These are phyloP conservation scores for Penaeus monodon DNA, from an alignment of 2,888 invertebrate genomes.

Conservation along the genomic window DNA sequence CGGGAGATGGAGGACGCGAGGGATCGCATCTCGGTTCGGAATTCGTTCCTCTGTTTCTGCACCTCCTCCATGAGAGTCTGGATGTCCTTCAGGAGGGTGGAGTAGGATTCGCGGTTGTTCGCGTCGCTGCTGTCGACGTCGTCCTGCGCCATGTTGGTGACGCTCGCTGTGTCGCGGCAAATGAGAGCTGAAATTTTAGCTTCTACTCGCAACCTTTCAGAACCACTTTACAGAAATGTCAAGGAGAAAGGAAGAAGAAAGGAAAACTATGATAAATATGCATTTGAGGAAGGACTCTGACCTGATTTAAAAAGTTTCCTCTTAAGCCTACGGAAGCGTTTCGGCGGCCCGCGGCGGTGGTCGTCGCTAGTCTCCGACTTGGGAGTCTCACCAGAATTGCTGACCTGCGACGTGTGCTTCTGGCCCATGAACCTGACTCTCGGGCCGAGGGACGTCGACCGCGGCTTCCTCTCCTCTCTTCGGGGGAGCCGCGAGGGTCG, in stretches of 20 bases:
- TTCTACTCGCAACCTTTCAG: not conserved
- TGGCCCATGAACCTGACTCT: constrained; percentile 44
- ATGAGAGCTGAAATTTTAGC: not conserved
- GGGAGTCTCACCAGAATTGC: too few relatives aligned
- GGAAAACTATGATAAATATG: too few relatives aligned
- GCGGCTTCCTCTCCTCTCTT: constrained; percentile 10
- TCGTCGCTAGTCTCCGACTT: not conserved
- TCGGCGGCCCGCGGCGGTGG: not conserved
- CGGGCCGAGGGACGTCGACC: constrained; percentile 47
- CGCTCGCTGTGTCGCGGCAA: constrained; percentile 39
- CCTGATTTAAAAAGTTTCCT: too few relatives aligned
- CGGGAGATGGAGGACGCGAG: constrained; percentile 34
- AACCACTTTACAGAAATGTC: not conserved
- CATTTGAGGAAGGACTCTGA: too few relatives aligned
- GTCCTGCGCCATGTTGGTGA: constrained; percentile 30
- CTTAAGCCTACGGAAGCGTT: not conserved
- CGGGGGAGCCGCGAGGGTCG: too few relatives aligned
- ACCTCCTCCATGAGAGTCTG: constrained; percentile 46
- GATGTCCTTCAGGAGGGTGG: constrained; percentile 42
- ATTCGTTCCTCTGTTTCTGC: constrained; percentile 37
- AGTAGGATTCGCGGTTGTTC: constrained; percentile 8
- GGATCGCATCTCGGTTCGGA: constrained; percentile 42
- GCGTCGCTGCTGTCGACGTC: not conserved
- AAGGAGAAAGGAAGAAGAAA: not conserved
- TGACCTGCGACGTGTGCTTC: constrained; percentile 25